Conservation (phyloP, 2,797 vertebrate species). For the Atherinosoma microstoma region DNA sequence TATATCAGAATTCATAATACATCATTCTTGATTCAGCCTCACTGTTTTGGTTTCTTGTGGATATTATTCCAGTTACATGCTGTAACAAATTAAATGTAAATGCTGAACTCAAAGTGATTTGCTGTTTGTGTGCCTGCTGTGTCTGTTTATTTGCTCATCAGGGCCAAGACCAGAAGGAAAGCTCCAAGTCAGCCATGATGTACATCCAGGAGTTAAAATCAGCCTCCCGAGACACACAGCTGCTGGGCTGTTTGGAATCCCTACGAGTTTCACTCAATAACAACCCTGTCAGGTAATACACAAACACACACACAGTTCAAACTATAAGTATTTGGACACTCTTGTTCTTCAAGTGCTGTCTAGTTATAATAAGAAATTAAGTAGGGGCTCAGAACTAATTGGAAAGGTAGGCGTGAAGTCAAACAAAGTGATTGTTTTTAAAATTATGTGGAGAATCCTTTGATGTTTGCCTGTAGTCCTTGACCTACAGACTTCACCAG, state of each 20-base stretch:
- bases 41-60: conserved; percentile 24
- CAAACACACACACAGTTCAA: not conserved
- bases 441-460: not conserved
- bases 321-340: not conserved
- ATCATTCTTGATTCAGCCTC: conserved; percentile 22
- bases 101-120: conserved; percentile 1
- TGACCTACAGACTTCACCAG: not conserved
- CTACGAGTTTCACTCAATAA: conserved; percentile 93
- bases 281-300: conserved; percentile 91
- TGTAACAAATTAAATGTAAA: conserved; percentile 16
- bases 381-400: not conserved
- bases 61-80: conserved; percentile 32
- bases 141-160: conserved; percentile 54
- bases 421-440: not conserved
- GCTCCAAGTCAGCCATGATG: conserved; percentile 88
- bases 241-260: conserved; percentile 90
- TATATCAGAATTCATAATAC: conserved; percentile 31
- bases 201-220: conserved; percentile 91
- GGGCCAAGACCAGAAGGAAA: conserved; percentile 91
- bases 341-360: not conserved
- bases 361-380: not conserved
- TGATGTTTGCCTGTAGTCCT: not conserved
- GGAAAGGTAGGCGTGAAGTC: not conserved
- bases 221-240: conserved; percentile 83
- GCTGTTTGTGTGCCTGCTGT: conserved; percentile 3